Evolutionary conservation across 2,797 vertebrate genomes (phyloP).

Genomic region (Acanthurus leucopareius): DNA sequence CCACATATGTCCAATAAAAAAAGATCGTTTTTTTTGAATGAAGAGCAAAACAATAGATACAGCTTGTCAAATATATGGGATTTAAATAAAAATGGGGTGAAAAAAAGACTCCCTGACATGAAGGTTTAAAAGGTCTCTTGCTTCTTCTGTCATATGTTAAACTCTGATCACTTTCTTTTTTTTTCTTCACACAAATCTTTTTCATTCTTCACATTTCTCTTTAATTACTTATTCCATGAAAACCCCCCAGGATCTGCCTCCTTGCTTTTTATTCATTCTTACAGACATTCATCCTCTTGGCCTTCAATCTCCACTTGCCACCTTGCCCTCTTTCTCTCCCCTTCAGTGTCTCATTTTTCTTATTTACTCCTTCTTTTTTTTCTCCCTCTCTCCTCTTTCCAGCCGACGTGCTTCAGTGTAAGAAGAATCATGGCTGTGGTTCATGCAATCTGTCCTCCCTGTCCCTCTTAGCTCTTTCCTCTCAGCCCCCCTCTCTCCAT

Average conservation of each 20-base stretch:
- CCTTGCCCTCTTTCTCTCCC: conserved; percentile 20
- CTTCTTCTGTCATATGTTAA: conserved; percentile 24
- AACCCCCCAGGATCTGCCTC: conserved; percentile 30
- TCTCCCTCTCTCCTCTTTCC: conserved; percentile 44
- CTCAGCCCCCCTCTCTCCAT: conserved; percentile 22
- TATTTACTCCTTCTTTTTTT: conserved; percentile 34
- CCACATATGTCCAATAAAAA: too few relatives aligned
- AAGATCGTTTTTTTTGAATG: neutral
- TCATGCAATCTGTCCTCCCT: conserved; percentile 15
- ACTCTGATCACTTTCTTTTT: conserved; percentile 26
- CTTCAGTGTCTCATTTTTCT: conserved; percentile 40
- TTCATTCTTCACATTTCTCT: conserved; percentile 29
- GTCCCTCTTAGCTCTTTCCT: conserved; percentile 19
- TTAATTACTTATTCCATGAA: conserved; percentile 44
- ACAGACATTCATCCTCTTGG: conserved; percentile 37
- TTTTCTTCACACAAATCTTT: conserved; percentile 24
- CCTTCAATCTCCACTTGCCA: conserved; percentile 26
- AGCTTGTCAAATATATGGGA: neutral
- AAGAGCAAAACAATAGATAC: neutral
- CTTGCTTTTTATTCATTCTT: conserved; percentile 46
- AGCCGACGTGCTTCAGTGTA: conserved; percentile 12
- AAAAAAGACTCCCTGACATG: neutral
- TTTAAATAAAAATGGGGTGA: neutral
- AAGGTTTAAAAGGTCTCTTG: conserved; percentile 3
- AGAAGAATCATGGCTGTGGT: conserved; percentile 32